These are phyloP conservation scores for Pygoscelis adeliae DNA, from an alignment of 2,113 vertebrate genomes.

Conservation along the genomic window DNA sequence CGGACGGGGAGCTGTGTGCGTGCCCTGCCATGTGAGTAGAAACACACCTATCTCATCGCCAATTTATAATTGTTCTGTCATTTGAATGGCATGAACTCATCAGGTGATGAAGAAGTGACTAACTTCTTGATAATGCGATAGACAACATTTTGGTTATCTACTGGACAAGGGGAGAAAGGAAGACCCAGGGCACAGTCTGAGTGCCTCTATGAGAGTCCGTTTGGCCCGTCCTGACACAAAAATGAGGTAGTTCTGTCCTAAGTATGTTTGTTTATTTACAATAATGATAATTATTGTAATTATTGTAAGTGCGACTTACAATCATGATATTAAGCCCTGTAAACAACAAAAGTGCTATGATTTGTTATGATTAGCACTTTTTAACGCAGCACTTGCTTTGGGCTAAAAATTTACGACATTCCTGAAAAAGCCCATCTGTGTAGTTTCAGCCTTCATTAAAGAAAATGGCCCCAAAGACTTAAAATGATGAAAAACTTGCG, in stretches of 20 bases:
- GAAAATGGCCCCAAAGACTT: neutral
- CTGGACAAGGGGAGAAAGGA: neutral
- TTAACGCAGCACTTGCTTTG: neutral
- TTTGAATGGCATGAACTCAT: neutral
- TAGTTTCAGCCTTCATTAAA: neutral
- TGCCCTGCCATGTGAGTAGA: neutral
- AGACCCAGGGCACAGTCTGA: neutral
- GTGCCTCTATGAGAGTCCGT: neutral
- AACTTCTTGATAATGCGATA: neutral
- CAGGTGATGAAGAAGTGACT: neutral
- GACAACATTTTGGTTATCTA: neutral
- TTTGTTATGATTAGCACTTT: slow-evolving; percentile 1
- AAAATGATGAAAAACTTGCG: neutral
- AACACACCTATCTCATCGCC: neutral
- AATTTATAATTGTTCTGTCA: neutral
- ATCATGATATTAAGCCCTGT: neutral
- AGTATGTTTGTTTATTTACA: neutral
- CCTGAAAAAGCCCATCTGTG: neutral
- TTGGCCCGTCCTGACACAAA: neutral
- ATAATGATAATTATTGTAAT: no score
- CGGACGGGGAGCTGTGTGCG: accelerated
- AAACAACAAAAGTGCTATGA: neutral
- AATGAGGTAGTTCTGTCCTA: neutral
- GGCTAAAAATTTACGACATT: neutral
- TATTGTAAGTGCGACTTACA: neutral